Evolutionary conservation across 2,888 invertebrate species (phyloP).

Genomic region (Dicyrtoma fusca): DNA sequence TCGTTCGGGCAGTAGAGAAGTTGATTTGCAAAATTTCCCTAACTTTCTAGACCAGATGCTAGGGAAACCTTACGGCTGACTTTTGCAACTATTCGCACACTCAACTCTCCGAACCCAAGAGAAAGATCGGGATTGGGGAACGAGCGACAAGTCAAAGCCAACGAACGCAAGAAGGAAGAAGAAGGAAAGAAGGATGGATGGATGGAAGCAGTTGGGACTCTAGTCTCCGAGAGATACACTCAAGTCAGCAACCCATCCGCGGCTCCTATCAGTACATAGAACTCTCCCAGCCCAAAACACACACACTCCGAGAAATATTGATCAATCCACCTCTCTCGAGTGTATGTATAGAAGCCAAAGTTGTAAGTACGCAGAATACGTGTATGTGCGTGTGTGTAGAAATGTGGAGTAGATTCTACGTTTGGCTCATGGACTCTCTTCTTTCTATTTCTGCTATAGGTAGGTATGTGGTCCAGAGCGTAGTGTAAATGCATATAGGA

Average conservation of each 20-base stretch:
- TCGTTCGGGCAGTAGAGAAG: too few relatives aligned
- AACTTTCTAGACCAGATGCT: background rate
- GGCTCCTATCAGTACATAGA: too few relatives aligned
- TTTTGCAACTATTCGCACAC: slow-evolving; percentile 32
- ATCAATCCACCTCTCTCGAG: slow-evolving; percentile 23
- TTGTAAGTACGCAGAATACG: slow-evolving; percentile 12
- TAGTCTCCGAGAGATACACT: too few relatives aligned
- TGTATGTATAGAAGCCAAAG: slow-evolving; percentile 14
- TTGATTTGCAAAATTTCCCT: slow-evolving; percentile 19
- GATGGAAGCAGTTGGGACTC: too few relatives aligned
- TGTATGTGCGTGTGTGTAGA: slow-evolving; percentile 15
- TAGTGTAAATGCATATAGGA: too few relatives aligned
- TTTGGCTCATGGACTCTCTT: too few relatives aligned
- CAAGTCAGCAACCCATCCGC: background rate
- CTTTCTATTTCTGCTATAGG: too few relatives aligned
- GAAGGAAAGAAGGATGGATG: background rate
- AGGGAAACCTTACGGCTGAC: slow-evolving; percentile 33
- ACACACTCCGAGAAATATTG: slow-evolving; percentile 15
- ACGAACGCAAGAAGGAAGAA: background rate
- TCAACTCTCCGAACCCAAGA: background rate
- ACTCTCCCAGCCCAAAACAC: background rate
- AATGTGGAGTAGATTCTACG: too few relatives aligned
- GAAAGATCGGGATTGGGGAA: background rate
- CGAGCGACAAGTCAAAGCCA: background rate
- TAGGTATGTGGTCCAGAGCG: too few relatives aligned